Base-by-base conservation (phyloP, 2,888 invertebrate genomes). In the Parnassius smintheus region DNA sequence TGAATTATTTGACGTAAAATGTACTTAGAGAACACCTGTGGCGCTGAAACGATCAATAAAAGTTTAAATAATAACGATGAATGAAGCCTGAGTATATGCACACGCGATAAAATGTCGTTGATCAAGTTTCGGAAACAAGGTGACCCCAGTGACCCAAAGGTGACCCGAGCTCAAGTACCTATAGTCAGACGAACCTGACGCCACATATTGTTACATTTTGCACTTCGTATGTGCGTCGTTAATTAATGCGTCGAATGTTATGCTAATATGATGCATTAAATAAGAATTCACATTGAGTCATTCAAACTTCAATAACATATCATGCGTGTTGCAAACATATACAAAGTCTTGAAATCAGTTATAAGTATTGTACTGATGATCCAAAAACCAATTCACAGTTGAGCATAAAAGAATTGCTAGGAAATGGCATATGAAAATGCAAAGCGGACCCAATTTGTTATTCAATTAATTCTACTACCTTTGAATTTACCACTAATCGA, bases 91-190 rank as follows among this genome's bases (percentile, higher is more conserved):
- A 75, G 68, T 77, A 77, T 77, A 77, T 73, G 75, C 74, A 73
- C 74, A 78, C 72, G 77, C 79, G 82, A 84, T 85, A 75, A 72
- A 82, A 84, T 81, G 83, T 82, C 80, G 84, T 80, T 81, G 83
- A 85, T 88, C 85, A 81, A 85, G 83, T 87, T 86, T 86, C 80
- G 80, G 86, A 81, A 87, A 76, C 85, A 90, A 91, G 88, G 90
- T 90, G 89, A 90, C 89, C 83, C 81, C 73, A 70, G 76, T 79
- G 88, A 86, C 88, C 88, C 75, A 74, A 87, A 89, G 88, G 89
- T 89, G 88, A 89, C 87, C 83, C 75, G 73, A 68, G 75, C 74
- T 78, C 70, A 76, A 72, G 74, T 76, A 75, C 25, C 13, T 10
- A 53, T 74, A 77, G 89, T 86, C 83, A 85, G 81, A 77, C 78